phyloP scores from a whole-genome alignment of 2,113 vertebrate species.

The Aegotheles bennettii region DNA sequence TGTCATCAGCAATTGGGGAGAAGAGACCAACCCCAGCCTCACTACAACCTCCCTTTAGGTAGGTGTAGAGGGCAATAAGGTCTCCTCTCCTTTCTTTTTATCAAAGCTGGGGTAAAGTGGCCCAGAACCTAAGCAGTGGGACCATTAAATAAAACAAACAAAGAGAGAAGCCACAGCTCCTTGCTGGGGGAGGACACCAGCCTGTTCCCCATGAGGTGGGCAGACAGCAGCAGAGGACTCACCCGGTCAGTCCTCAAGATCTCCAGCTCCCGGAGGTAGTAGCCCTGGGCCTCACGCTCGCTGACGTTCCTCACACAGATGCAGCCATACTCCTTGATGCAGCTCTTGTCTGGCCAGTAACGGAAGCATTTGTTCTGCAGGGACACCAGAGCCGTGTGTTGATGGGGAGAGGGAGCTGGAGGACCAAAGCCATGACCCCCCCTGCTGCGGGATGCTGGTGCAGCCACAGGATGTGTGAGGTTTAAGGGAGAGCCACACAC shows the following conservation, averaged over 20 bases:
- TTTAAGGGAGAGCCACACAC: not conserved
- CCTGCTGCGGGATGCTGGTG: not conserved
- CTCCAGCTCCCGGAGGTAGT: slow-evolving; percentile 82
- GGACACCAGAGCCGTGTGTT: not conserved
- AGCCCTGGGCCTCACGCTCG: slow-evolving; percentile 78
- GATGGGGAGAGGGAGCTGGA: too few species aligned
- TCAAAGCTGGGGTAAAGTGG: not conserved
- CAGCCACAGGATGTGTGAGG: too few species aligned
- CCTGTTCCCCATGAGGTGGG: fast-evolving
- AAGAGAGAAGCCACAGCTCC: too few species aligned
- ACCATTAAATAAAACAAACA: not conserved
- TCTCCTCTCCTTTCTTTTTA: too few species aligned
- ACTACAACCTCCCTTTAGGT: too few species aligned
- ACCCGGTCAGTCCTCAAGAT: slow-evolving; percentile 75
- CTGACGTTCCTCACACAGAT: slow-evolving; percentile 74
- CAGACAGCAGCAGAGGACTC: not conserved
- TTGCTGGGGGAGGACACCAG: fast-evolving
- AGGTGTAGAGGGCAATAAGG: too few species aligned
- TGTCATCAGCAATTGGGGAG: too few species aligned
- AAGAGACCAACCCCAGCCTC: too few species aligned
- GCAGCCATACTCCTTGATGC: slow-evolving; percentile 73
- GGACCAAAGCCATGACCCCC: too few species aligned
- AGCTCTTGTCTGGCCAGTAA: slow-evolving; percentile 81
- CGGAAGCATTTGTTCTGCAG: slow-evolving; percentile 87
- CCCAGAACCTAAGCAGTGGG: not conserved